These are phyloP conservation scores for Dasypogon diadema DNA, from an alignment of 2,888 invertebrate species.

Conservation along the genomic window DNA sequence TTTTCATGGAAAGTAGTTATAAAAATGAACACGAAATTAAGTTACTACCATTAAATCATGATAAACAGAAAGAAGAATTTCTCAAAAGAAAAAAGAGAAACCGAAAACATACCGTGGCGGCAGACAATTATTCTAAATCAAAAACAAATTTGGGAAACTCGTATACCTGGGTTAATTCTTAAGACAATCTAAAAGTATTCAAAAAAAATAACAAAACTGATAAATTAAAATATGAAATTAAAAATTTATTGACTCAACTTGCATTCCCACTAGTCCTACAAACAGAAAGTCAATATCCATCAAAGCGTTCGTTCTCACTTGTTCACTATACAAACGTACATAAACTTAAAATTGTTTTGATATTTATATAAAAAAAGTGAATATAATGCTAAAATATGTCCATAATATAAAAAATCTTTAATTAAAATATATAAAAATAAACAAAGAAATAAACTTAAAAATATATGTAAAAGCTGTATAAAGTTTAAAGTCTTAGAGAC, in stretches of 20 bases:
- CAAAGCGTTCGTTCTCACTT: slow-evolving; percentile 22
- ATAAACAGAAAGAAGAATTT: no score
- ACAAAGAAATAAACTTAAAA: slow-evolving; percentile 45
- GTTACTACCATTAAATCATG: not conserved
- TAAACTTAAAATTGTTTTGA: slow-evolving; percentile 22
- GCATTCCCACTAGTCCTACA: slow-evolving; percentile 32
- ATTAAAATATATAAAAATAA: slow-evolving; percentile 49
- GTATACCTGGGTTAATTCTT: not conserved
- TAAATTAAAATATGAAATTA: not conserved
- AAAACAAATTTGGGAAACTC: not conserved
- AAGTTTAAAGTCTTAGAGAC: slow-evolving; percentile 47
- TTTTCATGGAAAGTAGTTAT: no score
- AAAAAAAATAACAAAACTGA: slow-evolving; percentile 36
- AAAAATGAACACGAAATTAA: no score
- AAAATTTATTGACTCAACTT: slow-evolving; percentile 15
- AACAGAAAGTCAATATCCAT: slow-evolving; percentile 28
- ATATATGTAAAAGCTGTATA: slow-evolving; percentile 31
- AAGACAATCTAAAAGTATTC: not conserved
- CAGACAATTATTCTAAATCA: not conserved
- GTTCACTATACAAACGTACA: slow-evolving; percentile 40
- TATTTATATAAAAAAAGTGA: slow-evolving; percentile 46
- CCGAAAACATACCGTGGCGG: no score
- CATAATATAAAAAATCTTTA: slow-evolving; percentile 40
- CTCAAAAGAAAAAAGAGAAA: no score
- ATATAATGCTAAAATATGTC: slow-evolving; percentile 29